Evolutionary conservation across 1,140 invertebrate species (phyloP), one percentile per base, ranked within the genome.

Genomic region (Macrocentrus cingulum): DNA sequence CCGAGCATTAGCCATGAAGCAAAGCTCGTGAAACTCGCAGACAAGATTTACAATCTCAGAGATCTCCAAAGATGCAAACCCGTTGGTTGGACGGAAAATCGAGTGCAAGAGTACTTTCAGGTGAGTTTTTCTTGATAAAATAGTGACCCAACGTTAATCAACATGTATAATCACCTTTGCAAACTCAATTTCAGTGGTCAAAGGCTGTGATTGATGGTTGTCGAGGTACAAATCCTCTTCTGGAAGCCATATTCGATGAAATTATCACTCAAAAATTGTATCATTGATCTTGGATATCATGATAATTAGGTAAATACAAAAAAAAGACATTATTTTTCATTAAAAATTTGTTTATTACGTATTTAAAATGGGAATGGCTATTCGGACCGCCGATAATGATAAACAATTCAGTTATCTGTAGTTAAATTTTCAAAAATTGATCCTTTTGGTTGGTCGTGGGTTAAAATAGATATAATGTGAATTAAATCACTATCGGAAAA

Each of bases 21-120:
- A 0, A 93, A 93, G 74, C 75, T 94, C 2, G 87, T 95, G 0
- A 91, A 89, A 76, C 72, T 95, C 58, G 91, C 91, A 0, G 92
- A 95, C 74, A 94, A 94, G 74, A 76, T 95, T 49, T 91, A 94
- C 71, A 95, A 95, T 77, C 71, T 95, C 1, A 76, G 91, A 60
- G 92, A 95, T 80, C 70, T 94, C 13, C 77, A 84, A 23, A 72
- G 79, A 39, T 59, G 61, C 23, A 81, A 81, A 18, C 92, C 92
- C 1, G 61, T 73, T 16, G 86, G 83, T 7, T 93, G 91, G 91
- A 78, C 81, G 13, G 65, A 81, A 18, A 62, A 82, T 58, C 70
- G 86, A 62, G 82, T 85, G 2, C 63, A 78, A 4, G 83, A 88
- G 63, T 75, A 76, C 54, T 75, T 75, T 36, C 52, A 71, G 61